phyloP scores from a whole-genome alignment of 2,888 invertebrate species.

The Odiellus spinosus region DNA sequence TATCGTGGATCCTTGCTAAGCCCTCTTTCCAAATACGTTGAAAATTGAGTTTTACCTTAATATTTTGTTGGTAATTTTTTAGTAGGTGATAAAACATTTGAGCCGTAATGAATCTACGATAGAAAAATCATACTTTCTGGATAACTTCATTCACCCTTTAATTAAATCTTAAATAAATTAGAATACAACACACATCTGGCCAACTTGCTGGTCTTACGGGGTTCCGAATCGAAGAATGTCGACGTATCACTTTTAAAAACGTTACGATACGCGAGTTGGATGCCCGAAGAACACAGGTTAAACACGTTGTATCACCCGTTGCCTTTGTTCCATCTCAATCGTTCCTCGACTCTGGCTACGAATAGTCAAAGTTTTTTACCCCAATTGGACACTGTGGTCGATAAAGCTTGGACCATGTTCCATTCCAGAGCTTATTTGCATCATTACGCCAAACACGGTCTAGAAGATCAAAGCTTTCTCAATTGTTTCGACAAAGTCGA shows the following conservation, averaged over 20 bases:
- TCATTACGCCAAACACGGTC: conserved; percentile 30
- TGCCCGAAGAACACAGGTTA: conserved; percentile 4
- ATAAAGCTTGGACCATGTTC: conserved; percentile 33
- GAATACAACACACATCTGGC: conserved; percentile 3
- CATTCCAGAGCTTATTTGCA: conserved; percentile 31
- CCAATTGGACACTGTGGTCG: conserved; percentile 25
- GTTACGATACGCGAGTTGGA: conserved; percentile 12
- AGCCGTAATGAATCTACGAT: too few relatives aligned
- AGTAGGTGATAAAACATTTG: too few relatives aligned
- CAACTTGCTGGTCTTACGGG: conserved; percentile 11
- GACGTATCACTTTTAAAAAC: conserved; percentile 8
- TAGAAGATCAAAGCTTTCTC: conserved; percentile 30
- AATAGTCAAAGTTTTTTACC: conserved; percentile 27
- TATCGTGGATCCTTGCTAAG: too few relatives aligned
- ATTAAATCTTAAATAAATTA: too few relatives aligned
- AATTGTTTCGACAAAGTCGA: conserved; percentile 30
- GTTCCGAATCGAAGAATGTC: conserved; percentile 7
- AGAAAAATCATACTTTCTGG: too few relatives aligned
- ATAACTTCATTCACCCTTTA: too few relatives aligned
- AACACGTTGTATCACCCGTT: conserved; percentile 22
- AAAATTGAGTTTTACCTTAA: too few relatives aligned
- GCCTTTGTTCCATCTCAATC: conserved; percentile 27
- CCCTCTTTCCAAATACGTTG: too few relatives aligned
- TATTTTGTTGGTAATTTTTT: too few relatives aligned
- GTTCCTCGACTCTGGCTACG: conserved; percentile 27